phyloP scores from a whole-genome alignment of 2,888 invertebrate genomes.

The Harpalus rubripes region DNA sequence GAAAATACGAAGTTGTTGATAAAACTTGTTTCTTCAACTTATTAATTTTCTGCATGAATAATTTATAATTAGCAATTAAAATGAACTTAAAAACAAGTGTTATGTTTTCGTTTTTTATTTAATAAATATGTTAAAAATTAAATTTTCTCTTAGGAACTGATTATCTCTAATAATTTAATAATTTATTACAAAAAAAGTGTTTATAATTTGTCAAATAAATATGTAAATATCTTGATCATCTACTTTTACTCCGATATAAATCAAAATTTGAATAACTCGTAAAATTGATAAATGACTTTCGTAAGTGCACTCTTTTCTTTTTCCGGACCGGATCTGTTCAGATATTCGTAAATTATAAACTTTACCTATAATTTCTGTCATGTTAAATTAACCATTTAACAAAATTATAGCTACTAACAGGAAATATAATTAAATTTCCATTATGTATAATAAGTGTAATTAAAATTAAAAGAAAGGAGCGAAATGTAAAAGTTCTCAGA shows the following conservation, averaged over 20 bases:
- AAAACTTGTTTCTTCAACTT: background rate
- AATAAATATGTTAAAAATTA: background rate
- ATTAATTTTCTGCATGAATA: background rate
- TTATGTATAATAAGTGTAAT: background rate
- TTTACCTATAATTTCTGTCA: conserved; percentile 2
- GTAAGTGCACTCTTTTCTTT: background rate
- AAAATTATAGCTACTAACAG: background rate
- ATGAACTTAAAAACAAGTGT: background rate
- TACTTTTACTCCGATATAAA: background rate
- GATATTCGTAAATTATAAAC: background rate
- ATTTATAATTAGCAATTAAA: background rate
- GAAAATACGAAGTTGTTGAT: too few relatives aligned
- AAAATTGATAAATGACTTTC: too few relatives aligned
- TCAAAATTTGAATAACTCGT: background rate
- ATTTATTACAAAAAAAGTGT: background rate
- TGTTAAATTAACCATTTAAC: conserved; percentile 13
- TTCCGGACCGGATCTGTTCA: background rate
- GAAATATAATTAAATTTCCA: background rate
- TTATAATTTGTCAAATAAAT: background rate
- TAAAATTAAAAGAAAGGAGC: background rate
- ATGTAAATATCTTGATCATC: background rate
- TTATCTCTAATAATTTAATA: background rate
- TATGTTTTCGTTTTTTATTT: background rate
- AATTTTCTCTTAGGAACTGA: background rate
- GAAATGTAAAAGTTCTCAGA: conserved; percentile 15